A percentile compares a stretch with the other conserved stretches of the same genome.
Conservation (phyloP, 2,888 invertebrate genomes). For the Acanthosepion esculentum region DNA sequence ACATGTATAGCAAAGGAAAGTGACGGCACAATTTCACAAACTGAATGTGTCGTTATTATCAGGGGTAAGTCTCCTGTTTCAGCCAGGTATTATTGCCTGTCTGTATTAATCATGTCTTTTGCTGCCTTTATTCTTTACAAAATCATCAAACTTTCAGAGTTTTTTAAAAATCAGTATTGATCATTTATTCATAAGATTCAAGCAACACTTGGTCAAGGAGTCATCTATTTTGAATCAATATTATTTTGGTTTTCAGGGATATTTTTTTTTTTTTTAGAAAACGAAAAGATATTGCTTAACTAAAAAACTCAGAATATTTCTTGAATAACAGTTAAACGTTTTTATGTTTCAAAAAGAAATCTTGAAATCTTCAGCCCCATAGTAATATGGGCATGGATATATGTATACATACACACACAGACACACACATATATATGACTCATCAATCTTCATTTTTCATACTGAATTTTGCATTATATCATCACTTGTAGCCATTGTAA, state of each 20-base stretch:
- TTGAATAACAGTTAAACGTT: not conserved
- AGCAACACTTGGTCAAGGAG: not conserved
- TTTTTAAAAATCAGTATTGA: not conserved
- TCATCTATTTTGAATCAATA: not conserved
- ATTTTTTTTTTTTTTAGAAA: not conserved
- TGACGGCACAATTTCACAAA: conserved; percentile 44
- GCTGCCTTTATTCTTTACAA: not conserved
- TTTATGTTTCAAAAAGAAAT: no score
- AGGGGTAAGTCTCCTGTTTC: conserved; percentile 36
- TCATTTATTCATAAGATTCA: not conserved
- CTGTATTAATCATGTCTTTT: not conserved
- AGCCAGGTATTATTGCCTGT: not conserved
- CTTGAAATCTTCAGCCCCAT: no score
- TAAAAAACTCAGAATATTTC: not conserved
- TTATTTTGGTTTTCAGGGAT: not conserved
- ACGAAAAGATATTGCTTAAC: not conserved
- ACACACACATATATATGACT: no score
- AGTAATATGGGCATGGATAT: no score
- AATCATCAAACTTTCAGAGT: not conserved
- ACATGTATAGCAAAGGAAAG: conserved; percentile 40
- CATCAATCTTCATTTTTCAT: no score
- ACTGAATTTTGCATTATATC: no score
- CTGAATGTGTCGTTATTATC: conserved; percentile 40
- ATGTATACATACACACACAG: no score
- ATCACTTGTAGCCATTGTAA: no score